Conservation (phyloP, 2,797 vertebrate species). For the Anguilla anguilla region DNA sequence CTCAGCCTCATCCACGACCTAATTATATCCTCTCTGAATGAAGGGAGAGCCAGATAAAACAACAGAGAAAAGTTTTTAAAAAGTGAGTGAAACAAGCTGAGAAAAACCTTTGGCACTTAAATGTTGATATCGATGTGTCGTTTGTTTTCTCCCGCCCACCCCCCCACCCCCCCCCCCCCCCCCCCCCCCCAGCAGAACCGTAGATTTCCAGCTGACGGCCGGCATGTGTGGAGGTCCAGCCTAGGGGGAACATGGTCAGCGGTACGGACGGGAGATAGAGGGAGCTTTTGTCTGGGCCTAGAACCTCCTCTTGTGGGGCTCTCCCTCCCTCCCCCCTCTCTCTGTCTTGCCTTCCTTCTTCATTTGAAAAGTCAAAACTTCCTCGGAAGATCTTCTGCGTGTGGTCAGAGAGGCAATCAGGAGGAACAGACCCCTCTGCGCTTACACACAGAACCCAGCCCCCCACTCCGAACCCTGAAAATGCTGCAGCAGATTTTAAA, state of each 20-base stretch:
- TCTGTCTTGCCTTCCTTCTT: background rate
- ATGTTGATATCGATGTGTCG: background rate
- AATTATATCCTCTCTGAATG: background rate
- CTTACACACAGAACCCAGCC: background rate
- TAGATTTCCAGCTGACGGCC: constrained; percentile 13
- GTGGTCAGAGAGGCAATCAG: background rate
- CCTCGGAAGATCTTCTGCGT: background rate
- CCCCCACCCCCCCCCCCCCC: no score
- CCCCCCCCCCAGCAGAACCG: background rate
- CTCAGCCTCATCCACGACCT: background rate
- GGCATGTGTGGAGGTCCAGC: background rate
- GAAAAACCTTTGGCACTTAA: no score
- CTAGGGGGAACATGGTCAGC: background rate
- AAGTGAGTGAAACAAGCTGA: background rate
- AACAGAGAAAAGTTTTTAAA: background rate
- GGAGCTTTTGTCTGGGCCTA: background rate
- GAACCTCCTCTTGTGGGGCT: background rate
- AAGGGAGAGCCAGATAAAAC: background rate
- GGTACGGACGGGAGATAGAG: background rate
- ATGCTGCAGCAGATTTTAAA: constrained; percentile 80
- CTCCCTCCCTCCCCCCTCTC: background rate
- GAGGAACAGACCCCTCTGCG: background rate
- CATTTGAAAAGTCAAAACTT: background rate
- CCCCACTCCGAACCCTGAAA: constrained; percentile 28
- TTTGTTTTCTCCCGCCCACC: background rate